phyloP scores from a whole-genome alignment of 1,140 invertebrate genomes.

The Drosophila takahashii region DNA sequence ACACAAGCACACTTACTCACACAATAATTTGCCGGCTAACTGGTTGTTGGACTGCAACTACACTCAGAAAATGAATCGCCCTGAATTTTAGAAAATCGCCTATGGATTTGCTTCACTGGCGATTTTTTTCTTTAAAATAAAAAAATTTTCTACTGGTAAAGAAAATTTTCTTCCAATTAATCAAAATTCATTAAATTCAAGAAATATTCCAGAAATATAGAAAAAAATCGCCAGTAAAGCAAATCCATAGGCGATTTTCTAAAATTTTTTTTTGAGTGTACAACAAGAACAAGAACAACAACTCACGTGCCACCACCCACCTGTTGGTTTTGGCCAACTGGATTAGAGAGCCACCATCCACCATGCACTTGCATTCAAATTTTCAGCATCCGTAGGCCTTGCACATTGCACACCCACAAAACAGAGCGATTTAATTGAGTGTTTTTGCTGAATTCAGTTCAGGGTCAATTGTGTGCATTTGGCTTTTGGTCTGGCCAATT shows the following conservation, averaged over 20 bases:
- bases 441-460: constrained; percentile 71
- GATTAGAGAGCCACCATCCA: constrained; percentile 61
- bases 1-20: constrained; percentile 8
- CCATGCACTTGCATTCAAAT: constrained; percentile 60
- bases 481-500: constrained; percentile 65
- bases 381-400: constrained; percentile 48
- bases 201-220: no score
- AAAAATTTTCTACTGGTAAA: no score
- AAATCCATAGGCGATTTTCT: no score
- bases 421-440: constrained; percentile 62
- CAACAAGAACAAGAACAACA: constrained; percentile 10
- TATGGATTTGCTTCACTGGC: no score
- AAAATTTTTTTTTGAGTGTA: no score
- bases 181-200: no score
- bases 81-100: no score
- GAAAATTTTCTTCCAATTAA: no score
- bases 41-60: constrained; percentile 11
- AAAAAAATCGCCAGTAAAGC: no score
- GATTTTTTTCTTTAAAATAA: no score
- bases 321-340: constrained; percentile 67
- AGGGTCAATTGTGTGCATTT: constrained; percentile 68
- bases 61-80: no score
- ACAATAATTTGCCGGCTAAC: constrained; percentile 41
- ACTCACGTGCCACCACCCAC: constrained; percentile 46
- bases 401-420: constrained; percentile 19